Evolutionary conservation across 2,888 invertebrate genomes (phyloP).

Genomic region (Macaria notata): DNA sequence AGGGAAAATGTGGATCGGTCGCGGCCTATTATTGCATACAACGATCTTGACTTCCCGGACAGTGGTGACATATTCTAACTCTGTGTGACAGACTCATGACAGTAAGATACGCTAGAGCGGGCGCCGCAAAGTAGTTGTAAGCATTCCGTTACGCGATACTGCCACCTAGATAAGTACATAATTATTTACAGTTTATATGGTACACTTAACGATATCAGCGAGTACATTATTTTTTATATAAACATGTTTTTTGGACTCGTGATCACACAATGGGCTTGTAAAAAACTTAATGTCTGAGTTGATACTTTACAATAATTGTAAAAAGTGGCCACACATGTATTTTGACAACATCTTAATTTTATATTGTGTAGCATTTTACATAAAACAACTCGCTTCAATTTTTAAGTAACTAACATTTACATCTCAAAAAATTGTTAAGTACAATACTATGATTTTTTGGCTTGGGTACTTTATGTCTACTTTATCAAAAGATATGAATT

Average conservation of each 20-base stretch:
- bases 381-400: too few species aligned
- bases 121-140: slow-evolving; percentile 32
- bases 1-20: slow-evolving; percentile 86
- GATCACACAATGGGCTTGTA: slow-evolving; percentile 5
- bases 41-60: slow-evolving; percentile 95
- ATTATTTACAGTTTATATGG: slow-evolving; percentile 1
- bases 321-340: background rate
- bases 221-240: background rate
- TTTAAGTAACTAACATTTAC: too few species aligned
- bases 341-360: slow-evolving; percentile 3
- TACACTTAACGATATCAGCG: background rate
- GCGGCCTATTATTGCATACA: slow-evolving; percentile 92
- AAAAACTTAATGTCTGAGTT: background rate
- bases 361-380: too few species aligned
- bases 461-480: too few species aligned
- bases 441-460: too few species aligned
- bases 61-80: slow-evolving; percentile 87
- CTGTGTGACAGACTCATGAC: slow-evolving; percentile 39
- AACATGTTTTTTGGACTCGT: background rate
- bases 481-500: too few species aligned
- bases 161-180: slow-evolving; percentile 26
- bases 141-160: slow-evolving; percentile 46
- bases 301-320: background rate
- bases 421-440: too few species aligned
- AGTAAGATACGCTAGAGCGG: slow-evolving; percentile 17